Evolutionary conservation across 92 coral and sea anemone species (phyloP).

Genomic region (Phenganax subtilis): DNA sequence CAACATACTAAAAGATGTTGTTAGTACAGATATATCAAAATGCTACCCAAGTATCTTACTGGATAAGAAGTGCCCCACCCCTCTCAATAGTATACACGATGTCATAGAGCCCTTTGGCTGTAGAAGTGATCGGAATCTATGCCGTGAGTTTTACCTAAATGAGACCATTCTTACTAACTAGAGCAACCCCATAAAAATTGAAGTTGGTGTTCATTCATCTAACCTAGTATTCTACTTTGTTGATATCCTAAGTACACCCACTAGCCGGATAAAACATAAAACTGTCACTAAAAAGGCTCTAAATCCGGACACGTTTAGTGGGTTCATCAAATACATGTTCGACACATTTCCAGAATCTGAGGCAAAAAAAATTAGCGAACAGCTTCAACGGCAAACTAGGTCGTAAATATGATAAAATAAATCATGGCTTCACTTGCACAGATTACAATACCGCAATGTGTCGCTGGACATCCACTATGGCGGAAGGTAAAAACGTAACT

Average conservation of each 20-base stretch:
- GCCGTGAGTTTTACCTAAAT: conserved; percentile 46
- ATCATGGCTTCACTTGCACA: conserved; percentile 33
- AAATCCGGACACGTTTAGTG: conserved; percentile 38
- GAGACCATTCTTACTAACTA: conserved; percentile 34
- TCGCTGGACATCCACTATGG: conserved; percentile 35
- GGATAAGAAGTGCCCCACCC: conserved; percentile 8
- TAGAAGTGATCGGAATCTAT: conserved; percentile 20
- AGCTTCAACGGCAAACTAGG: conserved; percentile 41
- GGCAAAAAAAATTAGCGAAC: conserved; percentile 46
- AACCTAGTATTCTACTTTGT: conserved; percentile 29
- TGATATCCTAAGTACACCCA: conserved; percentile 24
- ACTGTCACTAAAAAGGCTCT: conserved; percentile 33
- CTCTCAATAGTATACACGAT: conserved; percentile 28
- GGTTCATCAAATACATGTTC: conserved; percentile 33
- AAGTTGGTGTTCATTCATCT: conserved; percentile 38
- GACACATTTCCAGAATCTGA: conserved; percentile 27
- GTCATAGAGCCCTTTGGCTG: conserved; percentile 34
- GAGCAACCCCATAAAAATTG: conserved; percentile 1
- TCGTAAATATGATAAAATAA: conserved; percentile 22
- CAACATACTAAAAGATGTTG: neutral
- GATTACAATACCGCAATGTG: conserved; percentile 29
- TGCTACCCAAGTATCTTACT: conserved; percentile 38
- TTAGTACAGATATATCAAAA: conserved; percentile 32
- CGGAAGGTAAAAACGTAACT: no score
- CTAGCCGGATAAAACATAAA: conserved; percentile 21